phyloP scores from a whole-genome alignment of 2,113 vertebrate species.

The Neodontobutis hainanensis region DNA sequence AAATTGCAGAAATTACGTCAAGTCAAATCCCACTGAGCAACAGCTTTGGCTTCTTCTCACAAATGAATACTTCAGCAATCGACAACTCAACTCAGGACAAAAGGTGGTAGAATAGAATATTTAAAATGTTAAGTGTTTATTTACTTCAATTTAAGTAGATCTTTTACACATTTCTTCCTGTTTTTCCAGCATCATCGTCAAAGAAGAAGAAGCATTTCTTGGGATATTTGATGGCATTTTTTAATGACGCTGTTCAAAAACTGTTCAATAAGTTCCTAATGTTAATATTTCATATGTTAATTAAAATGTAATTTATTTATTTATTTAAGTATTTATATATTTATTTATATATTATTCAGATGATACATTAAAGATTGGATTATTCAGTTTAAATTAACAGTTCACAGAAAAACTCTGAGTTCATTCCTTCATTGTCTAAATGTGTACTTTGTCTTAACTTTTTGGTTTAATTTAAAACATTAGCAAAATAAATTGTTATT shows the following conservation, averaged over 20 bases:
- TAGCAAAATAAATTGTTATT: too few species aligned
- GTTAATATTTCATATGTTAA: conserved; percentile 6
- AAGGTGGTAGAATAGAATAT: conserved; percentile 45
- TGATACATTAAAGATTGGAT: too few species aligned
- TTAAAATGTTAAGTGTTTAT: neutral
- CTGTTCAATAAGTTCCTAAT: conserved; percentile 7
- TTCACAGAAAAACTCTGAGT: too few species aligned
- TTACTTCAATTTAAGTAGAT: neutral
- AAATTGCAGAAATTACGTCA: conserved; percentile 17
- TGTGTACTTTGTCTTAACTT: too few species aligned
- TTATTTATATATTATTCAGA: conserved; percentile 9
- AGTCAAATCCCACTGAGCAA: conserved; percentile 23
- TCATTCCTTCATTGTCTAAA: too few species aligned
- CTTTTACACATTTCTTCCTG: neutral
- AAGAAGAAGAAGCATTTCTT: conserved; percentile 83
- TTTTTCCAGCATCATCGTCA: conserved; percentile 66
- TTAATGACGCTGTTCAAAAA: conserved; percentile 57
- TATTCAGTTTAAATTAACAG: too few species aligned
- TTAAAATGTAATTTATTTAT: conserved; percentile 1
- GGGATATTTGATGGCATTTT: conserved; percentile 95
- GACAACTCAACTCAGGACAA: conserved; percentile 20
- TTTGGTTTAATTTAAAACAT: too few species aligned
- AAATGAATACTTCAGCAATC: conserved; percentile 3
- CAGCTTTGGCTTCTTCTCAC: conserved; percentile 69
- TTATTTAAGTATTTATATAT: conserved; percentile 13